Evolutionary conservation across 2,113 vertebrate genomes (phyloP).

Genomic region (Cinclus mexicanus): DNA sequence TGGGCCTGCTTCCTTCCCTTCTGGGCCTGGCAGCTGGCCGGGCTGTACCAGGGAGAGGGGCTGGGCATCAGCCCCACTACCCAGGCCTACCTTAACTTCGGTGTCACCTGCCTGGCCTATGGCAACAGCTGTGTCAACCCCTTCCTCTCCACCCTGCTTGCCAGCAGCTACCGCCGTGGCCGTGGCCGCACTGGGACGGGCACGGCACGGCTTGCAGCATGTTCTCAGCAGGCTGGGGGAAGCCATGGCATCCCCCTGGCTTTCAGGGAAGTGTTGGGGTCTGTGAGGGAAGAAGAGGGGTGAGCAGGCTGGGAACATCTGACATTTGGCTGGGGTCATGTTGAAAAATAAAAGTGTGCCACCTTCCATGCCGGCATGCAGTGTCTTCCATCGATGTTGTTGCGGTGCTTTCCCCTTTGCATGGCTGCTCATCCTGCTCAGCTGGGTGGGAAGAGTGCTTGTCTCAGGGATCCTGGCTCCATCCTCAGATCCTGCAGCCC

Average conservation of each 20-base stretch:
- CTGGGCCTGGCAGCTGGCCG: constrained; percentile 86
- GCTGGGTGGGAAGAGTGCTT: background rate
- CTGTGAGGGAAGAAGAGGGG: background rate
- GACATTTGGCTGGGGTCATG: background rate
- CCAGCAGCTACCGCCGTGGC: constrained; percentile 72
- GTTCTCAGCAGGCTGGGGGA: background rate
- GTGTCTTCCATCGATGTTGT: background rate
- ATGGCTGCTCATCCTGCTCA: background rate
- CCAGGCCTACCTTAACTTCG: constrained; percentile 84
- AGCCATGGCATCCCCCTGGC: background rate
- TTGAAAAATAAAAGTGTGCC: background rate
- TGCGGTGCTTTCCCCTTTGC: background rate
- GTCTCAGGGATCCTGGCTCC: background rate
- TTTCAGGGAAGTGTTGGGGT: background rate
- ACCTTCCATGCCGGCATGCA: background rate
- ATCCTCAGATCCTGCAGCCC: background rate
- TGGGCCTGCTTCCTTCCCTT: constrained; percentile 89
- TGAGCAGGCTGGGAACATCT: background rate
- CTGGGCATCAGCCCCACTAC: constrained; percentile 67
- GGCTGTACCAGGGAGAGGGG: constrained; percentile 71
- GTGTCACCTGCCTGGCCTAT: constrained; percentile 85
- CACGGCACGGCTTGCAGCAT: fast-evolving
- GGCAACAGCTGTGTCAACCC: constrained; percentile 88
- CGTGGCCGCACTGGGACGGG: background rate
- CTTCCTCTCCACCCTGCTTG: constrained; percentile 83